phyloP scores from a whole-genome alignment of 2,797 vertebrate species.

The Sphenodon punctatus region DNA sequence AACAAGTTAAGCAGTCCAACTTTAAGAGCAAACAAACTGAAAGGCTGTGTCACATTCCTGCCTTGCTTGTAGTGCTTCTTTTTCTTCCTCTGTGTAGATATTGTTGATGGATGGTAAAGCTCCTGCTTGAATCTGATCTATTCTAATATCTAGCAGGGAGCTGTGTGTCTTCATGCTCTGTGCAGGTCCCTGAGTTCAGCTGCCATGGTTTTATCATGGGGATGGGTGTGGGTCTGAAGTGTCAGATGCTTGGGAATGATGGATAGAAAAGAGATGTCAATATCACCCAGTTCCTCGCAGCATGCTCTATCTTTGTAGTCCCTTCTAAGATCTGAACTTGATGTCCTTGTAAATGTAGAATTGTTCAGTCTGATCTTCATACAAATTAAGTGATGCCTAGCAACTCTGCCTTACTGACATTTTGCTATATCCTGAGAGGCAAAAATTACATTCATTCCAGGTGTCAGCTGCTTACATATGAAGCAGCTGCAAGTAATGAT shows the following conservation, averaged over 20 bases:
- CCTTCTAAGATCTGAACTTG: too few relatives aligned
- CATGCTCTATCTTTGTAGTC: too few relatives aligned
- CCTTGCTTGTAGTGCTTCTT: conserved; percentile 19
- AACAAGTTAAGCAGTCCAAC: conserved; percentile 27
- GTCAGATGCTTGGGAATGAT: too few relatives aligned
- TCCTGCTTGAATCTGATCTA: not conserved
- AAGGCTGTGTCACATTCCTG: conserved; percentile 33
- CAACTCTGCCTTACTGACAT: too few relatives aligned
- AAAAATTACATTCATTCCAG: not conserved
- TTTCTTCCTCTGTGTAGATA: not conserved
- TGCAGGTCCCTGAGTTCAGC: too few relatives aligned
- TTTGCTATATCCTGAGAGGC: too few relatives aligned
- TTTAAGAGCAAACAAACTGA: conserved; percentile 42
- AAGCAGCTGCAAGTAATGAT: not conserved
- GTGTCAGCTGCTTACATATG: not conserved
- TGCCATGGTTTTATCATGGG: not conserved
- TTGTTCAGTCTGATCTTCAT: too few relatives aligned
- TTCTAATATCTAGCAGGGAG: not conserved
- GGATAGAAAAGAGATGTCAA: too few relatives aligned
- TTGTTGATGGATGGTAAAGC: not conserved
- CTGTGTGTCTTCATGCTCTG: not conserved
- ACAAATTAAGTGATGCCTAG: too few relatives aligned
- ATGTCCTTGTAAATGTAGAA: too few relatives aligned
- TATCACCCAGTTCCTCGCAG: too few relatives aligned
- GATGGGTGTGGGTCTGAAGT: too few relatives aligned